Percentiles rank a stretch among this genome's conserved stretches.
Evolutionary conservation across 1,140 invertebrate species (phyloP).

Genomic region (Philaenus spumarius): DNA sequence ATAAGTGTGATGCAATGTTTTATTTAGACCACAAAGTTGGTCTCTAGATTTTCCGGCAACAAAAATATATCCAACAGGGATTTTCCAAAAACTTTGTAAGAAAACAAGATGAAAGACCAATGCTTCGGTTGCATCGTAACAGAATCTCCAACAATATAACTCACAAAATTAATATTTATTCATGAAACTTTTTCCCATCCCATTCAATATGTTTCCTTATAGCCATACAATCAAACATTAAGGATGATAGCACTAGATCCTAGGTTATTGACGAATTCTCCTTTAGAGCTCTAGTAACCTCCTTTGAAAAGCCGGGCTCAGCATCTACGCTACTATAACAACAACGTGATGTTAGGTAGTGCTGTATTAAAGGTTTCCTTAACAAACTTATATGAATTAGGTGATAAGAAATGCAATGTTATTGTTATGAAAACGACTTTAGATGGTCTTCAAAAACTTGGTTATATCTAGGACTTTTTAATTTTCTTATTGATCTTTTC

Average conservation of each 20-base stretch:
- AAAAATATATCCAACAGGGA: constrained; percentile 37
- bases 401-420: background rate
- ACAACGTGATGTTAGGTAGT: background rate
- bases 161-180: background rate
- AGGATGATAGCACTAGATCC: background rate
- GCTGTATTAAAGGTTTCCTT: background rate
- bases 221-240: background rate
- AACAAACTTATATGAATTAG: background rate
- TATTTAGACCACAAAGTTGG: background rate
- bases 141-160: constrained; percentile 22
- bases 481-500: background rate
- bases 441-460: background rate
- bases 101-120: constrained; percentile 35
- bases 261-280: background rate
- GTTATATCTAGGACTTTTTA: background rate
- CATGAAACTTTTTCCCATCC: background rate
- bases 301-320: background rate
- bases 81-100: constrained; percentile 34
- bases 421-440: no score
- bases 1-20: constrained; percentile 21
- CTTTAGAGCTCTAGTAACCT: background rate
- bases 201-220: background rate
- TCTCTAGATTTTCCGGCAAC: constrained; percentile 22
- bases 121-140: constrained; percentile 30
- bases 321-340: background rate